Conservation (phyloP, 30 jellyfish, hydroid and myxozoan species). For the Chrysaora quinquecirrha region DNA sequence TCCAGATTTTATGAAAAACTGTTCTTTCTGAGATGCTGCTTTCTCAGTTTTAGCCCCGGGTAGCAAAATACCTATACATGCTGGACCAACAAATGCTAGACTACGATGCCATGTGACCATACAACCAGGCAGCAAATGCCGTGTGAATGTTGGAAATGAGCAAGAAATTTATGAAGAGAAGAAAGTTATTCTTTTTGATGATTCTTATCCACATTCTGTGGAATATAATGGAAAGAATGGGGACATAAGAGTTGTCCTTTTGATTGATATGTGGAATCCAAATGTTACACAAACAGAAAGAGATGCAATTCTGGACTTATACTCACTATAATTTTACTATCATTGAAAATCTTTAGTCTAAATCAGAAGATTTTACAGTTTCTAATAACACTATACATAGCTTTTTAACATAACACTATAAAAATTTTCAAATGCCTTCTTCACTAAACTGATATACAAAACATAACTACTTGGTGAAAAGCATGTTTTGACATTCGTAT, state of each 20-base stretch:
- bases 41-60: conserved; percentile 76
- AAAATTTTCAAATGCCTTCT: no score
- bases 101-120: conserved; percentile 84
- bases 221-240: conserved; percentile 13
- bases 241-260: conserved; percentile 51
- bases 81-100: conserved; percentile 86
- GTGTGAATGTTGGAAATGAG: conserved; percentile 64
- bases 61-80: conserved; percentile 57
- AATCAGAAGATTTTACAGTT: no score
- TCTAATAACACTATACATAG: no score
- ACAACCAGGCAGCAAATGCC: conserved; percentile 48
- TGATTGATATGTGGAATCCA: conserved; percentile 92
- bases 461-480: no score
- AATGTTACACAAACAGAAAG: conserved; percentile 58
- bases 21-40: conserved; percentile 84
- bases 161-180: conserved; percentile 32
- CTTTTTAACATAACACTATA: no score
- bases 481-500: no score
- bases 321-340: background rate
- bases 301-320: conserved; percentile 52
- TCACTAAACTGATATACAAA: no score
- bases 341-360: no score
- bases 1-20: conserved; percentile 42
- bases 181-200: conserved; percentile 73
- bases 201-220: conserved; percentile 80